Evolutionary conservation across 2,797 vertebrate genomes (phyloP).

Genomic region (Mormyrus proboscirostris): DNA sequence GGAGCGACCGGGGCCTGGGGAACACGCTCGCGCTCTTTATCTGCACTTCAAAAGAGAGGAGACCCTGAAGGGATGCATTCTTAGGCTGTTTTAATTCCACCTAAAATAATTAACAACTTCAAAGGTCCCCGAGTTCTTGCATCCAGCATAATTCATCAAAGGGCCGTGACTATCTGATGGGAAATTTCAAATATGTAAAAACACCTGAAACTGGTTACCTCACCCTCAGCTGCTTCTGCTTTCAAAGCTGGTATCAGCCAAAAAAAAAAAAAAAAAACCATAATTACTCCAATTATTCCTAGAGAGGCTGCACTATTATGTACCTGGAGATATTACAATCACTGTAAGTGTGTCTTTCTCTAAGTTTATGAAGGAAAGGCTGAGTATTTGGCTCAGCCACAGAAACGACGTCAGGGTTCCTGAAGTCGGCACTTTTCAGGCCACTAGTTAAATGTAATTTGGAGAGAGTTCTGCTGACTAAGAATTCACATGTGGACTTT

Average conservation of each 20-base stretch:
- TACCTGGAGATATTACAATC: not conserved
- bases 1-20: conserved; percentile 31
- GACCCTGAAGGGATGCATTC: conserved; percentile 40
- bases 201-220: conserved; percentile 32
- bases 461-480: not conserved
- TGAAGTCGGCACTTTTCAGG: not conserved
- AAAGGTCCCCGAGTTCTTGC: conserved; percentile 31
- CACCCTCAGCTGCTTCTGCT: conserved; percentile 30
- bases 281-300: conserved; percentile 32
- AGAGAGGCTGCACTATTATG: not conserved
- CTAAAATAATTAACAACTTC: conserved; percentile 44
- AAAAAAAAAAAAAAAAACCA: conserved; percentile 44
- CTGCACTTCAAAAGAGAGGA: conserved; percentile 33
- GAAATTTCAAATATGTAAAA: conserved; percentile 23
- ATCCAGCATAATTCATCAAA: conserved; percentile 29
- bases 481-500: not conserved
- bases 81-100: conserved; percentile 40
- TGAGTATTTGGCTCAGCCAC: not conserved
- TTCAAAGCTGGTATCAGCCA: not conserved
- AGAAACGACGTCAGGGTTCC: not conserved
- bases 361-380: not conserved
- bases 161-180: not conserved
- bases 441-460: not conserved
- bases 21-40: conserved; percentile 35
- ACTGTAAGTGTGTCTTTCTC: not conserved